These are phyloP conservation scores for Anguilla obscura DNA, from an alignment of 2,797 vertebrate species.

Conservation along the genomic window DNA sequence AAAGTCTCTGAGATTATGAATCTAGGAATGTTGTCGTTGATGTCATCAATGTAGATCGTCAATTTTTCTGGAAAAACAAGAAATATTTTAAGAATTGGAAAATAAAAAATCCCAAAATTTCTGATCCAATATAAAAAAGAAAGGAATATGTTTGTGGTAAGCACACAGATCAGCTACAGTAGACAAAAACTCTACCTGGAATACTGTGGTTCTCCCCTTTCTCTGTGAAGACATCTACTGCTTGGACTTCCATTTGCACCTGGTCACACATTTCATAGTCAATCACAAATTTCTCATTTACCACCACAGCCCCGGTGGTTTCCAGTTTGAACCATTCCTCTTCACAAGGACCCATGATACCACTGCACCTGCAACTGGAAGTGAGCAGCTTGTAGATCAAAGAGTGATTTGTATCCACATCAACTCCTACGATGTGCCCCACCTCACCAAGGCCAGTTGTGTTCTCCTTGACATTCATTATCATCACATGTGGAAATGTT, in stretches of 20 bases:
- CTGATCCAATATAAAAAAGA: neutral
- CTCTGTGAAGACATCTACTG: conserved; percentile 77
- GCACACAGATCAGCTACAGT: neutral
- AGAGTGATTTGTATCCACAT: conserved; percentile 71
- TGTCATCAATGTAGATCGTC: conserved; percentile 77
- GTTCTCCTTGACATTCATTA: conserved; percentile 74
- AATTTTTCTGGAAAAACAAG: conserved; percentile 70
- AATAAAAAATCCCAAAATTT: neutral
- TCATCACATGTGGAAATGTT: conserved; percentile 47
- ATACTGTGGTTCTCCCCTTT: conserved; percentile 72
- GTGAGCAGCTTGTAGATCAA: conserved; percentile 76
- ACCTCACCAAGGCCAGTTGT: conserved; percentile 51
- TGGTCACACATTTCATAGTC: conserved; percentile 82
- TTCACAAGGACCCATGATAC: conserved; percentile 41
- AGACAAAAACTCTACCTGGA: conserved; percentile 62
- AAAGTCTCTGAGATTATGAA: conserved; percentile 64
- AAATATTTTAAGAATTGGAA: conserved; percentile 6
- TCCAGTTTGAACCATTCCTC: conserved; percentile 75
- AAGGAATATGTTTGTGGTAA: neutral
- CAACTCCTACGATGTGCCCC: conserved; percentile 57
- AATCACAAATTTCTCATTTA: conserved; percentile 61
- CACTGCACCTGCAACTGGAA: conserved; percentile 65
- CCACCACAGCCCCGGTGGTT: conserved; percentile 67
- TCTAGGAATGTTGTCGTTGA: conserved; percentile 84
- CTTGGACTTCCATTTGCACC: conserved; percentile 72